Evolutionary conservation across 2,888 invertebrate genomes (phyloP), one percentile per base, ranked within the genome.

Genomic region (Uropetala carovei): DNA sequence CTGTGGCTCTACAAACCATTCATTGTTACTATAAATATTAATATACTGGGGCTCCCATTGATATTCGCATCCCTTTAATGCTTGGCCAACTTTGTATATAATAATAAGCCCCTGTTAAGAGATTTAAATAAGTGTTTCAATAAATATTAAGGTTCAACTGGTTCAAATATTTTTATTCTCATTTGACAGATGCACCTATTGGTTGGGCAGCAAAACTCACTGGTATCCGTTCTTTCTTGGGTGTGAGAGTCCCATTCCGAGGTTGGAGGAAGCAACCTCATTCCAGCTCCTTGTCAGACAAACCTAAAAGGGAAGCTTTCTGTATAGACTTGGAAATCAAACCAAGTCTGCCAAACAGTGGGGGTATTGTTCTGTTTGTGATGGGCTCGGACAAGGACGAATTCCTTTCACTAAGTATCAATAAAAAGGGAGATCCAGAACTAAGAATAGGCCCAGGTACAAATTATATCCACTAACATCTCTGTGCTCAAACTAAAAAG

Each of bases 321-420:
- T 89, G 89, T 64, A 89, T 89, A 11, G 89, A 89, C 43, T 89
- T 89, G 64, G 89, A 89, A 89, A 89, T 89, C 30, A 89, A 89
- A n/a, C 43, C 89, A 11, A 89, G 43, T 64, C 60, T 18, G 30
- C 89, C 64, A 9, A 89, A 43, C 43, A 89, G 9, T 89, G 89
- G 89, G 43, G 89, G 89, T 11, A 27, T 89, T 13, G 43, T 89
- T 43, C 59, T 89, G 27, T 89, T 60, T 43, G 18, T 89, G 43
- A 89, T 68, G 89, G 89, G 89, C 27, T 89, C 89, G 18, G 64
- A 89, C n/a, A 18, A 30, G 64, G 89, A 89, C 64, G 89, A 89
- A 68, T 89, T 64, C n/a, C 43, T 89, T 18, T 60, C 89, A 14
- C 30, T 89, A 43, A 89, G 89, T 43, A 89, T 89, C 43, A 89